phyloP scores from a whole-genome alignment of 2,113 vertebrate genomes.

The Eidolon helvum region DNA sequence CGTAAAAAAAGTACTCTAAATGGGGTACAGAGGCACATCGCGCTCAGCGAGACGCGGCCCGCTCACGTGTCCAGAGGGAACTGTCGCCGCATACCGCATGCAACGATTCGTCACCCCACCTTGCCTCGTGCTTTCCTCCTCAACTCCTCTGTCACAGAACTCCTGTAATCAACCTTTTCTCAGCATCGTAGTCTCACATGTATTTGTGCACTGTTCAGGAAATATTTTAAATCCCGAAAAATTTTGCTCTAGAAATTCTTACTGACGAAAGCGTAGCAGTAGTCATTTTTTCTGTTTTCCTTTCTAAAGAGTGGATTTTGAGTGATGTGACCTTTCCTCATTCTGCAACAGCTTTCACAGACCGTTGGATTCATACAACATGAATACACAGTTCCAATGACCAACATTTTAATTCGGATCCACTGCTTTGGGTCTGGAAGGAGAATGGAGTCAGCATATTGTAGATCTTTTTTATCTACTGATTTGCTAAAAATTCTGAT shows the following conservation, averaged over 20 bases:
- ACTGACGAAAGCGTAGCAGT: neutral
- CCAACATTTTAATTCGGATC: neutral
- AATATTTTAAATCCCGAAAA: neutral
- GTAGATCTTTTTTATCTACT: neutral
- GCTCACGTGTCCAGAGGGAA: too few relatives aligned
- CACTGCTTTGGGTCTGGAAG: neutral
- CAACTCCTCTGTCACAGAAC: neutral
- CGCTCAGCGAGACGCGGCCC: neutral
- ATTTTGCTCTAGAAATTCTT: neutral
- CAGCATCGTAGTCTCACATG: neutral
- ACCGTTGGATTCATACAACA: neutral
- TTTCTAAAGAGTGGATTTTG: neutral
- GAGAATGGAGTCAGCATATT: neutral
- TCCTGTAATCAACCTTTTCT: neutral
- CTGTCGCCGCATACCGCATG: neutral
- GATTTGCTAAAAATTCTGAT: neutral
- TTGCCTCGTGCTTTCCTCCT: neutral
- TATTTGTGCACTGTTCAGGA: neutral
- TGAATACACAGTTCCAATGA: neutral
- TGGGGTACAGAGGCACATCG: neutral
- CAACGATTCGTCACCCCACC: neutral
- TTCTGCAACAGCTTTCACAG: neutral
- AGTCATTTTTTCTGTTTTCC: neutral
- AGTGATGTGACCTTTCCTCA: neutral
- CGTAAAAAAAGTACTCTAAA: neutral